phyloP scores from a whole-genome alignment of 2,797 vertebrate genomes.

The Etheostoma perlongum region DNA sequence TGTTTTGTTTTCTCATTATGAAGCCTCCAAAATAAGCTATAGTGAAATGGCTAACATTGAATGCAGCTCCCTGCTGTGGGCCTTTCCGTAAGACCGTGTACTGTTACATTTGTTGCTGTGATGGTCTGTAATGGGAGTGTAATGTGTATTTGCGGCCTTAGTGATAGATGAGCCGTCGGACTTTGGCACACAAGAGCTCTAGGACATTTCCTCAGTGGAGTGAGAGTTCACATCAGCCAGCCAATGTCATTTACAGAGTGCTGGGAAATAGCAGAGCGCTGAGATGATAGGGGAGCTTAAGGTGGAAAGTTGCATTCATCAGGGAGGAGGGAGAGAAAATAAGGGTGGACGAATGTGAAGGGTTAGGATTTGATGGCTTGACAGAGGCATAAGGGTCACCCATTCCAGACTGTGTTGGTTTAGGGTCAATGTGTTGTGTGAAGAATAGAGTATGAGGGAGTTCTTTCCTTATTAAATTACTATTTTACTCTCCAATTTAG shows the following conservation, averaged over 20 bases:
- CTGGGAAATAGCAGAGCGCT: slow-evolving; percentile 84
- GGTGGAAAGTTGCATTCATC: slow-evolving; percentile 69
- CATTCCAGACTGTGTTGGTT: slow-evolving; percentile 2
- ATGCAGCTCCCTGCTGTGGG: slow-evolving; percentile 26
- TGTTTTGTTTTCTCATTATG: slow-evolving; percentile 48
- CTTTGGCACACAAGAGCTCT: slow-evolving; percentile 74
- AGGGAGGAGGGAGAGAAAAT: slow-evolving; percentile 46
- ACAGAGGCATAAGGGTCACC: slow-evolving; percentile 15
- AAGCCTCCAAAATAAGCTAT: slow-evolving; percentile 28
- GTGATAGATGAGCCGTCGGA: slow-evolving; percentile 79
- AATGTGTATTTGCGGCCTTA: slow-evolving; percentile 76
- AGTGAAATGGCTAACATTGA: slow-evolving; percentile 32
- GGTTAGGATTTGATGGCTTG: slow-evolving; percentile 38
- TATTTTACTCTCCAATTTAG: not conserved
- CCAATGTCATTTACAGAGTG: slow-evolving; percentile 83
- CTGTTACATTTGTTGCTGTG: slow-evolving; percentile 62
- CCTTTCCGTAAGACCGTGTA: slow-evolving; percentile 44
- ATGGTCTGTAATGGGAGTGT: slow-evolving; percentile 76
- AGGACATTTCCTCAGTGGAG: slow-evolving; percentile 82
- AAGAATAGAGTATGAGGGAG: not conserved
- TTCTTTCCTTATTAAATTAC: slow-evolving; percentile 12
- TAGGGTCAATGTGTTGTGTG: not conserved
- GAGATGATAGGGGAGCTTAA: slow-evolving; percentile 70
- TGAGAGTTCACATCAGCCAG: slow-evolving; percentile 83
- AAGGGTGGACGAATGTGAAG: slow-evolving; percentile 26